These are phyloP conservation scores for Reticulitermes speratus DNA, from an alignment of 1,140 invertebrate genomes.

Conservation along the genomic window DNA sequence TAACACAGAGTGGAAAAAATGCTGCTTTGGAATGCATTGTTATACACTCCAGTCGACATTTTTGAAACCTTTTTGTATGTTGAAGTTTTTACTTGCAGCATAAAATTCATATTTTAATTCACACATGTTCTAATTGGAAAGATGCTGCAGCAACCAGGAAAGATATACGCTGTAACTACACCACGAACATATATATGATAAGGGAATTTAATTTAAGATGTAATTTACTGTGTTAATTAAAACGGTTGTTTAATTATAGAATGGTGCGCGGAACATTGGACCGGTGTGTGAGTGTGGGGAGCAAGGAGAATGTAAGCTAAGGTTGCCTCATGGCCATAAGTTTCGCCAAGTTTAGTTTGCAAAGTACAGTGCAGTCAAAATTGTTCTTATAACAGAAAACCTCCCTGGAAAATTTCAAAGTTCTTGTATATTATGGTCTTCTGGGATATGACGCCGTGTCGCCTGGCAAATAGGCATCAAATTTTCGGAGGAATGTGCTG, in stretches of 20 bases:
- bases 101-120: background rate
- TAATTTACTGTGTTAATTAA: slow-evolving; percentile 50
- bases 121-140: background rate
- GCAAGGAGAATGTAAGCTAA: slow-evolving; percentile 20
- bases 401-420: background rate
- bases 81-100: too few relatives aligned
- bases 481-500: too few relatives aligned
- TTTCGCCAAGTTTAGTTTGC: slow-evolving; percentile 20
- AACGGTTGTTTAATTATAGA: slow-evolving; percentile 50
- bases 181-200: slow-evolving; percentile 36
- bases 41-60: too few relatives aligned
- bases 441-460: too few relatives aligned
- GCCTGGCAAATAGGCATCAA: too few relatives aligned
- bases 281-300: slow-evolving; percentile 19
- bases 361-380: slow-evolving; percentile 20
- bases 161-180: slow-evolving; percentile 23
- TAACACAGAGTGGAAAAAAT: too few relatives aligned
- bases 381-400: background rate
- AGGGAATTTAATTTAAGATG: slow-evolving; percentile 46
- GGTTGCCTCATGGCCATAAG: slow-evolving; percentile 19
- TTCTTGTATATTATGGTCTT: too few relatives aligned
- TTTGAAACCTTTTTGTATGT: too few relatives aligned
- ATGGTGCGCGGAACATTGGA: slow-evolving; percentile 42
- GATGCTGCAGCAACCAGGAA: background rate
- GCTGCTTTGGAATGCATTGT: too few relatives aligned